These are phyloP conservation scores for Columba livia DNA, from an alignment of 2,113 vertebrate genomes.

Conservation along the genomic window DNA sequence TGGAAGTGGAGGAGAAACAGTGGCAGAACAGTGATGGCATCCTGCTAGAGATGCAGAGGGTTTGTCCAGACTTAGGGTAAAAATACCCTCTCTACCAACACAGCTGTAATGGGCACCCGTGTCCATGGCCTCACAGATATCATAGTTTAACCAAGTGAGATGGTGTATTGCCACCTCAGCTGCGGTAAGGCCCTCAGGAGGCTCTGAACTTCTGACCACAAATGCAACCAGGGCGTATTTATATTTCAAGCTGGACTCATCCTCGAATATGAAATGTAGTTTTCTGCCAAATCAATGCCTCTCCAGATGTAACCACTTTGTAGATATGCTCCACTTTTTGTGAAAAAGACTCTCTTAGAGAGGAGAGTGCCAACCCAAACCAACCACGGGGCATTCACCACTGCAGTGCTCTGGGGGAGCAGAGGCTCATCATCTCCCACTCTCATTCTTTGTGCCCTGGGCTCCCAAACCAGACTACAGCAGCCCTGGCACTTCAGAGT, in stretches of 20 bases:
- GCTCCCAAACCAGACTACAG: background rate
- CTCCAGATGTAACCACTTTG: background rate
- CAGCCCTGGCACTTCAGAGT: background rate
- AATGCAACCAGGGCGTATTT: background rate
- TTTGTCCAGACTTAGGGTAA: background rate
- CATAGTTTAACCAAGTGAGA: background rate
- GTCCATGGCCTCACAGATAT: background rate
- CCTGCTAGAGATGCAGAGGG: background rate
- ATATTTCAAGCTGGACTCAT: background rate
- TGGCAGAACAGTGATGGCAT: background rate
- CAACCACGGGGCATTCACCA: background rate
- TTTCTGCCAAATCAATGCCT: background rate
- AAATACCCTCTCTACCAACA: background rate
- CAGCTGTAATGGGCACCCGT: background rate
- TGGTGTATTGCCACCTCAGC: background rate
- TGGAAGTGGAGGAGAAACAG: conserved; percentile 12
- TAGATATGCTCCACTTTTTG: background rate
- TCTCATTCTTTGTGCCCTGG: background rate
- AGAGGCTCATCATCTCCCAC: background rate
- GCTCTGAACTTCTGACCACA: background rate
- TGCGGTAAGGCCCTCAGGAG: background rate
- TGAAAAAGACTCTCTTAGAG: background rate
- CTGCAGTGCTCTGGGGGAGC: background rate
- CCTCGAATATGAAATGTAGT: background rate
- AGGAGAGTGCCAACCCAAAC: accelerated